phyloP scores from a whole-genome alignment of 2,113 vertebrate genomes.

The Sigmodon hispidus region DNA sequence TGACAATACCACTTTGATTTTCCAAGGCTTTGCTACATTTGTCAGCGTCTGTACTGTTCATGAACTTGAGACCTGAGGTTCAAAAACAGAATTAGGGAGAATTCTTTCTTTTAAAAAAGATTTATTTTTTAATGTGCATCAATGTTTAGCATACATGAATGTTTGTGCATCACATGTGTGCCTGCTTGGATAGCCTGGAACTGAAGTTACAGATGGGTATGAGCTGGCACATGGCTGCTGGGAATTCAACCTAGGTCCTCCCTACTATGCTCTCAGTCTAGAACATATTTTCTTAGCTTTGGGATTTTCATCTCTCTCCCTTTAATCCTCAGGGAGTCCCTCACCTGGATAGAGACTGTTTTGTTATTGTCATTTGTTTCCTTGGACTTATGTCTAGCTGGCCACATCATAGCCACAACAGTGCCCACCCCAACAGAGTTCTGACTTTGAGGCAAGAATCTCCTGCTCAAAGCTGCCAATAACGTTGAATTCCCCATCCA shows the following conservation, averaged over 20 bases:
- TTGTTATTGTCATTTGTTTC: not conserved
- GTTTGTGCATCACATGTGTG: not conserved
- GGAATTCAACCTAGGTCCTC: no score
- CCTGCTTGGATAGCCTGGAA: not conserved
- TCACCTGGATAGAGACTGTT: not conserved
- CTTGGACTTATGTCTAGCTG: not conserved
- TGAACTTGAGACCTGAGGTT: not conserved
- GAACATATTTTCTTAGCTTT: not conserved
- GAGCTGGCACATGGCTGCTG: no score
- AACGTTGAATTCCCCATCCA: not conserved
- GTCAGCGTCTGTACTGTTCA: not conserved
- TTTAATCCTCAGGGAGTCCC: not conserved
- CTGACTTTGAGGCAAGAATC: not conserved
- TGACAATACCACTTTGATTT: not conserved
- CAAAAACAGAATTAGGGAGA: not conserved
- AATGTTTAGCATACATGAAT: not conserved
- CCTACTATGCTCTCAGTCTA: not conserved
- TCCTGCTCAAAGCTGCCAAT: not conserved
- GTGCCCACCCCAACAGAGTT: not conserved
- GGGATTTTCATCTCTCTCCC: not conserved
- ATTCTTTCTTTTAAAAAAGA: not conserved
- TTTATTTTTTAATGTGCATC: not conserved
- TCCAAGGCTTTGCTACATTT: not conserved
- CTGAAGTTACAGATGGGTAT: no score
- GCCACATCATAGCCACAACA: not conserved